phyloP scores from a whole-genome alignment of 2,113 vertebrate genomes.

The Lipotes vexillifer region DNA sequence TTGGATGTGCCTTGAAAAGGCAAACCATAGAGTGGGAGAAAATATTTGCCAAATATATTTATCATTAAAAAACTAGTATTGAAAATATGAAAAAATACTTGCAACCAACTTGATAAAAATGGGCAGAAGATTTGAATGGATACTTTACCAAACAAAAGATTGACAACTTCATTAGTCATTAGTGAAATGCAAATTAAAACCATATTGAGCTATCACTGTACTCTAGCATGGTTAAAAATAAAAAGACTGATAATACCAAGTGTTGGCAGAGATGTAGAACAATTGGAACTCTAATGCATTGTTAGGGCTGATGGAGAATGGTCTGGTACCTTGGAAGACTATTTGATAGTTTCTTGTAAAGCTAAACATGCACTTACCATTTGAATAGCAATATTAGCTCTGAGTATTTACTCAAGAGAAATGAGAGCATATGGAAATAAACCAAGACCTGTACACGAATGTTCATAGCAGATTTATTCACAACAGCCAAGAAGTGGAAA shows the following conservation, averaged over 20 bases:
- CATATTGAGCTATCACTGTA: too few species aligned
- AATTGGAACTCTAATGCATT: background rate
- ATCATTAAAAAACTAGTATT: background rate
- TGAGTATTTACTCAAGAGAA: background rate
- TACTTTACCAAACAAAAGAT: background rate
- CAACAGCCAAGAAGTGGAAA: background rate
- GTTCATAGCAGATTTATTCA: background rate
- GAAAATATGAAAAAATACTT: background rate
- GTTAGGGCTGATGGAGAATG: background rate
- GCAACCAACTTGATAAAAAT: background rate
- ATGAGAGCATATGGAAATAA: background rate
- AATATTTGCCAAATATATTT: slow-evolving; percentile 1
- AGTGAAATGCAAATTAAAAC: background rate
- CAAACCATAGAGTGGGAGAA: background rate
- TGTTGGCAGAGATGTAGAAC: too few species aligned
- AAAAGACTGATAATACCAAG: too few species aligned
- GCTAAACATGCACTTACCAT: background rate
- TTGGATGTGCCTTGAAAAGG: background rate
- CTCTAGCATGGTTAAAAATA: too few species aligned
- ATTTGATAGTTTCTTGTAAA: background rate
- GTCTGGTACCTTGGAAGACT: background rate
- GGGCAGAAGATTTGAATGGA: background rate
- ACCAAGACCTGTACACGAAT: too few species aligned
- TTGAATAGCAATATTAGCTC: background rate
- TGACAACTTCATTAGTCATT: background rate